phyloP scores from a whole-genome alignment of 1,140 invertebrate genomes.

The Sitophilus oryzae region DNA sequence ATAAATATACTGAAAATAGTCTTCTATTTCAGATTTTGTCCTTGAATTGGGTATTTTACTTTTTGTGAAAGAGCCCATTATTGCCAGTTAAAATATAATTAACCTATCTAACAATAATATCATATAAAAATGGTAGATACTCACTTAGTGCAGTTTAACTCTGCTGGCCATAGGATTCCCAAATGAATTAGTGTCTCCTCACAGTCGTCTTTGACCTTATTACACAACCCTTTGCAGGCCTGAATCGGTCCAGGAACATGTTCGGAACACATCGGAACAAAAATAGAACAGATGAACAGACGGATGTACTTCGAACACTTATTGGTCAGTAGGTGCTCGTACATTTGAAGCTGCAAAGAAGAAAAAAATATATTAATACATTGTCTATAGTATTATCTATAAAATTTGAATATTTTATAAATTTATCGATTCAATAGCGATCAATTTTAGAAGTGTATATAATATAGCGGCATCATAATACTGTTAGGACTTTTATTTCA shows the following conservation, averaged over 20 bases:
- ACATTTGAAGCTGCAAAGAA: conserved; percentile 62
- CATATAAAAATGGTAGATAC: neutral
- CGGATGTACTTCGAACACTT: conserved; percentile 80
- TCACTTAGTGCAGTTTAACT: conserved; percentile 72
- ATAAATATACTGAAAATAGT: too few relatives aligned
- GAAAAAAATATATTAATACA: conserved; percentile 1
- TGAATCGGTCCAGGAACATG: conserved; percentile 79
- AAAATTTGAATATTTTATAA: neutral
- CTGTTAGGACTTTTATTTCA: too few relatives aligned
- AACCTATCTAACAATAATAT: neutral
- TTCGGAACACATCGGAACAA: conserved; percentile 87
- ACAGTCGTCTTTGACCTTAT: conserved; percentile 73
- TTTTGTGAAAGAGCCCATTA: too few relatives aligned
- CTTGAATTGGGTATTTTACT: too few relatives aligned
- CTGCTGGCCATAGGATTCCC: conserved; percentile 64
- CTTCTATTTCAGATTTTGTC: too few relatives aligned
- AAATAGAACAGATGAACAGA: conserved; percentile 87
- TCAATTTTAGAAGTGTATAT: too few relatives aligned
- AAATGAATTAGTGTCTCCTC: conserved; percentile 66
- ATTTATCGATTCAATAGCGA: too few relatives aligned
- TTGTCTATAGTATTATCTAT: neutral
- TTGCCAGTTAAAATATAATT: neutral
- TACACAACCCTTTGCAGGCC: conserved; percentile 79
- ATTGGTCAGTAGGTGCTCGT: conserved; percentile 72
- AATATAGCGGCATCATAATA: too few relatives aligned